Evolutionary conservation across 2,888 invertebrate genomes (phyloP).

Genomic region (Dendrolimus houi): DNA sequence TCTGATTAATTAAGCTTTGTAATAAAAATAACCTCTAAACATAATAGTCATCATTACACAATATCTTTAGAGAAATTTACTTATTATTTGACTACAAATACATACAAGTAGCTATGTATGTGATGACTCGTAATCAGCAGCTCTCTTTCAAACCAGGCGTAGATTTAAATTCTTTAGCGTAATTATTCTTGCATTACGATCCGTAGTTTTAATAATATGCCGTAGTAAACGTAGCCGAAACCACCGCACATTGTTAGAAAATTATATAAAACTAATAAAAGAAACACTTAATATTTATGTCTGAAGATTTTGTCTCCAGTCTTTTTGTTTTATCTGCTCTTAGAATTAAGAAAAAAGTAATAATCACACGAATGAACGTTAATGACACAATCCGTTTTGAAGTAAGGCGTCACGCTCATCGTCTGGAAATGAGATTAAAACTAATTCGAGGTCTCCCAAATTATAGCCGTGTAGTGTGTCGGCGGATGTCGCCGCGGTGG

Average conservation of each 20-base stretch:
- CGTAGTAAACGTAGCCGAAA: conserved; percentile 45
- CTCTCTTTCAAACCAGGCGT: too few relatives aligned
- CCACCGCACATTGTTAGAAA: conserved; percentile 20
- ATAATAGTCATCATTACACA: too few relatives aligned
- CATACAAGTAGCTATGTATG: too few relatives aligned
- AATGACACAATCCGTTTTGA: conserved; percentile 67
- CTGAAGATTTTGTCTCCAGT: conserved; percentile 26
- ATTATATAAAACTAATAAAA: conserved; percentile 1
- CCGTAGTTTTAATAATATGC: conserved; percentile 17
- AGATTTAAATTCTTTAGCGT: conserved; percentile 27
- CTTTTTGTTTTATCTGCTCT: conserved; percentile 27
- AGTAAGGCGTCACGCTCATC: conserved; percentile 68
- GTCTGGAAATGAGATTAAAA: conserved; percentile 62
- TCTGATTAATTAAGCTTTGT: too few relatives aligned
- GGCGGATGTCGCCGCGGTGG: conserved; percentile 65
- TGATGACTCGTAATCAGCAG: too few relatives aligned
- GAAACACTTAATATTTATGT: conserved; percentile 31
- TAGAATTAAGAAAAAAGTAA: conserved; percentile 42
- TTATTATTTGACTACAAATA: too few relatives aligned
- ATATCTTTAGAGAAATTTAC: too few relatives aligned
- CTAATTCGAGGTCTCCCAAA: conserved; percentile 73
- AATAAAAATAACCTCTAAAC: too few relatives aligned
- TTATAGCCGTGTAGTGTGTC: conserved; percentile 56
- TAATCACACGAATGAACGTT: conserved; percentile 66
- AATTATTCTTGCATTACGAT: conserved; percentile 52